Conservation (phyloP, 2,797 vertebrate genomes). For the Odontamblyopus rebecca region DNA sequence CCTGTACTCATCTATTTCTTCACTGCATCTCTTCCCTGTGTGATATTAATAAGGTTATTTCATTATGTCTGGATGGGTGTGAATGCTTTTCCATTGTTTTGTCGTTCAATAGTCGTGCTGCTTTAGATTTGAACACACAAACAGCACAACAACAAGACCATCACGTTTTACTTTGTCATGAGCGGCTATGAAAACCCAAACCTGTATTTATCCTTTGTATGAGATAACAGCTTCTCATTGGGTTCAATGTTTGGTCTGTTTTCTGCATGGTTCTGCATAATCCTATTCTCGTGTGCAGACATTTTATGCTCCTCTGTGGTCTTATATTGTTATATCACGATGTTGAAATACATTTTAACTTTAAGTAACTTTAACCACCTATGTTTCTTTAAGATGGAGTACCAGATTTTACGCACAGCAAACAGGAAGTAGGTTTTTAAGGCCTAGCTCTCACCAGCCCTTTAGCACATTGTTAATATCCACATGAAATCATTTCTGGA, state of each 20-base stretch:
- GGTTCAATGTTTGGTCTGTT: slow-evolving; percentile 2
- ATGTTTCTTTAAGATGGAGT: too few relatives aligned
- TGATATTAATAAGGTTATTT: slow-evolving; percentile 17
- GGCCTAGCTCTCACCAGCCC: too few relatives aligned
- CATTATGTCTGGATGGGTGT: slow-evolving; percentile 30
- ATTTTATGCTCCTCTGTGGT: too few relatives aligned
- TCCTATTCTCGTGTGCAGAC: too few relatives aligned
- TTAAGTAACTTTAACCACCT: too few relatives aligned
- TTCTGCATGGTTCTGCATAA: background rate
- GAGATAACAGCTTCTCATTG: background rate
- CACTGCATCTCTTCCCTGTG: slow-evolving; percentile 8
- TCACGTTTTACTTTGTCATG: background rate
- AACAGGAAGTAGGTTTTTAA: too few relatives aligned
- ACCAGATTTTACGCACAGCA: too few relatives aligned
- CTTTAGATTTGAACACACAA: slow-evolving; percentile 3
- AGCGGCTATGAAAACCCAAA: background rate
- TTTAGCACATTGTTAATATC: too few relatives aligned
- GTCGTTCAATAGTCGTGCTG: slow-evolving; percentile 19
- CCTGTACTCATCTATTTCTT: background rate
- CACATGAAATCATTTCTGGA: too few relatives aligned
- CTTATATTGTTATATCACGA: too few relatives aligned
- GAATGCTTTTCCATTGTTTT: slow-evolving; percentile 23
- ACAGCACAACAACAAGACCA: background rate
- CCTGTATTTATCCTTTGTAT: background rate
- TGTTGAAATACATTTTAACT: too few relatives aligned